Evolutionary conservation across 1,140 invertebrate species (phyloP).

Genomic region (Teleopsis dalmanni): DNA sequence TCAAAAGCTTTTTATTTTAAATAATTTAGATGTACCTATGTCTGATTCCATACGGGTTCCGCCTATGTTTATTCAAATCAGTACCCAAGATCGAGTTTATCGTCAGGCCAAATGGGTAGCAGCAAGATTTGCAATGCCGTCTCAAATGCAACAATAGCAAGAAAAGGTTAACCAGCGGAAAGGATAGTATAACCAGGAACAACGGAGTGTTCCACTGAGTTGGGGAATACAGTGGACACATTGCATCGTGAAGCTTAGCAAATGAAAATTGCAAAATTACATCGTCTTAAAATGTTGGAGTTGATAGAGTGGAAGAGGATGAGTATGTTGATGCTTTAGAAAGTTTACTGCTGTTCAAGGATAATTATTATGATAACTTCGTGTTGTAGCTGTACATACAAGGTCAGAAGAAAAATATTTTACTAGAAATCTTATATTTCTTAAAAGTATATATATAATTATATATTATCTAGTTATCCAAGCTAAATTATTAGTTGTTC

Average conservation of each 20-base stretch:
- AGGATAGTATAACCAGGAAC: constrained; percentile 44
- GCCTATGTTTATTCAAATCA: constrained; percentile 62
- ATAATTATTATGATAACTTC: constrained; percentile 64
- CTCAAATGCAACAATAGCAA: constrained; percentile 48
- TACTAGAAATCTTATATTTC: too few species aligned
- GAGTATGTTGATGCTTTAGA: constrained; percentile 61
- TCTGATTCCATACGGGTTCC: constrained; percentile 58
- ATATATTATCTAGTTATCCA: too few species aligned
- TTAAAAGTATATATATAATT: too few species aligned
- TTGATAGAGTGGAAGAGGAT: constrained; percentile 57
- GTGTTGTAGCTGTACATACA: constrained; percentile 47
- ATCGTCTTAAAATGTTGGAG: constrained; percentile 53
- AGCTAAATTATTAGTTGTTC: too few species aligned
- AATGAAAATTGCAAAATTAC: constrained; percentile 60
- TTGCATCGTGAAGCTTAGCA: constrained; percentile 57
- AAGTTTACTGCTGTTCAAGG: constrained; percentile 58
- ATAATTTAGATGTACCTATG: constrained; percentile 31
- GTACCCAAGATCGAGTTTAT: constrained; percentile 58
- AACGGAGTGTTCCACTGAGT: constrained; percentile 50
- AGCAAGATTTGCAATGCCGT: constrained; percentile 49
- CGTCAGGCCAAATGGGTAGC: constrained; percentile 58
- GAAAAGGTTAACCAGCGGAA: constrained; percentile 15
- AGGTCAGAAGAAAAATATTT: too few species aligned
- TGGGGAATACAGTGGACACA: constrained; percentile 60
- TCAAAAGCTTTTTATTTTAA: neutral